phyloP scores from a whole-genome alignment of 2,113 vertebrate genomes.

The Hymenochirus boettgeri region DNA sequence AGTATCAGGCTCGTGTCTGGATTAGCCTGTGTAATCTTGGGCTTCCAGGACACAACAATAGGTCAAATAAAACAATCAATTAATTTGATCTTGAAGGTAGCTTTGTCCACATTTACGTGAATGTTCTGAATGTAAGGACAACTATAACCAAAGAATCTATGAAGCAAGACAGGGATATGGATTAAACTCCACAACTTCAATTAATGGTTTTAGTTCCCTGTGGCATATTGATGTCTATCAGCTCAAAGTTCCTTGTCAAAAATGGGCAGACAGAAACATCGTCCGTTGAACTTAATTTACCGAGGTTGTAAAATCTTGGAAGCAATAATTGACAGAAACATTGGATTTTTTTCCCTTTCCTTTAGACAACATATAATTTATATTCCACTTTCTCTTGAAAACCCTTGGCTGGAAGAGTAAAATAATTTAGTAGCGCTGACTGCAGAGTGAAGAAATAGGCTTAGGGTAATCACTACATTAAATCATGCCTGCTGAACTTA shows the following conservation, averaged over 20 bases:
- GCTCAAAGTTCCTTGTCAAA: conserved; percentile 51
- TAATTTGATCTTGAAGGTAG: conserved; percentile 46
- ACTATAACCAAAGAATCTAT: conserved; percentile 40
- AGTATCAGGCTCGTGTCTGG: conserved; percentile 7
- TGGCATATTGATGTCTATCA: conserved; percentile 53
- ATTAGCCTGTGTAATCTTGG: conserved; percentile 27
- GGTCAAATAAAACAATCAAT: conserved; percentile 45
- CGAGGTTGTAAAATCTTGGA: conserved; percentile 55
- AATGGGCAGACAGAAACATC: conserved; percentile 39
- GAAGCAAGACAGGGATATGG: conserved; percentile 43
- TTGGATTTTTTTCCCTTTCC: conserved; percentile 56
- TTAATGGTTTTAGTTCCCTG: conserved; percentile 53
- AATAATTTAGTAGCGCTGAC: conserved; percentile 46
- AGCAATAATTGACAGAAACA: conserved; percentile 56
- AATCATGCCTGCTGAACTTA: conserved; percentile 22
- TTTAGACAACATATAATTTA: conserved; percentile 54
- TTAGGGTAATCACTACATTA: conserved; percentile 43
- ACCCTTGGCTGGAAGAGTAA: conserved; percentile 44
- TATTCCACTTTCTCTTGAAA: conserved; percentile 40
- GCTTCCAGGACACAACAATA: not conserved
- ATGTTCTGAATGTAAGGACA: conserved; percentile 34
- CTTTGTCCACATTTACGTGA: conserved; percentile 44
- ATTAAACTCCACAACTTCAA: conserved; percentile 49
- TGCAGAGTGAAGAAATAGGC: conserved; percentile 38
- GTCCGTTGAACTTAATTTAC: conserved; percentile 56